A percentile compares a stretch with the other conserved stretches of the same genome.
Evolutionary conservation across 2,888 invertebrate genomes (phyloP).

Genomic region (Drosophila histrio): DNA sequence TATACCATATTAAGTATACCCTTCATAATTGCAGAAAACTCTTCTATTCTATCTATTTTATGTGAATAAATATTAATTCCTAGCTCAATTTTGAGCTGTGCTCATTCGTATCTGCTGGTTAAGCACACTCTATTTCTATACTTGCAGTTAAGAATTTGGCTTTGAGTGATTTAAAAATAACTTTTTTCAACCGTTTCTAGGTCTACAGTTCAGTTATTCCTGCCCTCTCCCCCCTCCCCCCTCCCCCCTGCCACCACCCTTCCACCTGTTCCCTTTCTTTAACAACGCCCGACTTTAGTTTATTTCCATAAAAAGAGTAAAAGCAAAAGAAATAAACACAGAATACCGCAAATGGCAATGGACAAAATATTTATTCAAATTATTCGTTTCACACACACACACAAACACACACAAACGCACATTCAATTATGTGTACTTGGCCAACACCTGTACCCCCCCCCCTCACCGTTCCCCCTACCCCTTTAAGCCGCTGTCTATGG

Average conservation of each 20-base stretch:
- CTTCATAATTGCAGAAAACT: too few species aligned
- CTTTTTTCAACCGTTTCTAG: constrained; percentile 9
- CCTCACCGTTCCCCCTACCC: background rate
- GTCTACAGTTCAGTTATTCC: constrained; percentile 21
- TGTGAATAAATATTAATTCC: background rate
- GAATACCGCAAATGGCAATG: constrained; percentile 77
- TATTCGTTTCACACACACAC: constrained; percentile 66
- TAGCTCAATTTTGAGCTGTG: background rate
- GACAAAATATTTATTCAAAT: constrained; percentile 77
- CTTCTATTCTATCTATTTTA: too few species aligned
- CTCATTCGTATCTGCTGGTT: background rate
- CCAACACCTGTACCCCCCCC: constrained; percentile 35
- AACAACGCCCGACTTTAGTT: constrained; percentile 27
- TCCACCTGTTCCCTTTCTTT: background rate
- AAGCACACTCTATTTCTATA: background rate
- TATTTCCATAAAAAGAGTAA: constrained; percentile 50
- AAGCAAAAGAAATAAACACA: constrained; percentile 27
- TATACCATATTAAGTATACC: too few species aligned
- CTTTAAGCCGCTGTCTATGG: background rate
- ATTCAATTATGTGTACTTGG: constrained; percentile 44
- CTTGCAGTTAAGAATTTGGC: background rate
- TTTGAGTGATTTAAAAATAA: constrained; percentile 5
- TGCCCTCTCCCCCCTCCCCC: too few species aligned
- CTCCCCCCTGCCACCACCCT: background rate
- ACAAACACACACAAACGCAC: constrained; percentile 10